These are phyloP conservation scores for Daubentonia madagascariensis DNA, from an alignment of 2,113 vertebrate genomes.

Conservation along the genomic window DNA sequence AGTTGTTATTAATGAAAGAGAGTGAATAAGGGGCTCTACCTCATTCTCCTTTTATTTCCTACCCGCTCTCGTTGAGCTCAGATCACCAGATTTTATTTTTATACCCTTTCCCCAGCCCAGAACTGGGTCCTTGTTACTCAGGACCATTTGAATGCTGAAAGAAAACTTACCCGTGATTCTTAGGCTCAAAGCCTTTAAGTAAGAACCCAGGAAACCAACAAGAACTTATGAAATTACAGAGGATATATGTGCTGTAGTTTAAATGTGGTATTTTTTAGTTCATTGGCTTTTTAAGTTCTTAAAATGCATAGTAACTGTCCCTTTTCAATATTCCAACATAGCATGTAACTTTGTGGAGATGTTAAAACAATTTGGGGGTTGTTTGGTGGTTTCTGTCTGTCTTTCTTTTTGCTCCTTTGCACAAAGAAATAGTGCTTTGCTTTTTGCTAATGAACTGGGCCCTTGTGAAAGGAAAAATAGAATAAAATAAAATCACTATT, in stretches of 20 bases:
- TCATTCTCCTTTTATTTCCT: background rate
- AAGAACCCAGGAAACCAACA: background rate
- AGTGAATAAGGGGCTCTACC: background rate
- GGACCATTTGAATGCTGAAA: background rate
- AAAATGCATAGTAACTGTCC: background rate
- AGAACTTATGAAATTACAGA: background rate
- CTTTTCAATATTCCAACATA: background rate
- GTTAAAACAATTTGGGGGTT: background rate
- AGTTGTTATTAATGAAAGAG: background rate
- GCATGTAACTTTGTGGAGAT: background rate
- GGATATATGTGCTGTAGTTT: background rate
- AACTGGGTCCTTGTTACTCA: background rate
- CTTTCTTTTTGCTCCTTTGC: background rate
- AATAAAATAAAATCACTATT: conserved; percentile 29
- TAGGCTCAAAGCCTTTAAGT: background rate
- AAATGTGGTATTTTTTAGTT: background rate
- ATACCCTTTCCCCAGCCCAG: background rate
- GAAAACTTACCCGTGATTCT: background rate
- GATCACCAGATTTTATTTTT: background rate
- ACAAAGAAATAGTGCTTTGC: background rate
- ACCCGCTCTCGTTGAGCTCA: background rate
- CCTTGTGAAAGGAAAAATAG: background rate
- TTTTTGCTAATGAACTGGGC: background rate
- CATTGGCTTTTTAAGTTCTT: background rate
- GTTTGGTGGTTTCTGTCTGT: background rate